Percentiles rank a stretch among this genome's conserved stretches.
Conservation (phyloP, 2,113 vertebrate genomes). For the Aegithalos caudatus region DNA sequence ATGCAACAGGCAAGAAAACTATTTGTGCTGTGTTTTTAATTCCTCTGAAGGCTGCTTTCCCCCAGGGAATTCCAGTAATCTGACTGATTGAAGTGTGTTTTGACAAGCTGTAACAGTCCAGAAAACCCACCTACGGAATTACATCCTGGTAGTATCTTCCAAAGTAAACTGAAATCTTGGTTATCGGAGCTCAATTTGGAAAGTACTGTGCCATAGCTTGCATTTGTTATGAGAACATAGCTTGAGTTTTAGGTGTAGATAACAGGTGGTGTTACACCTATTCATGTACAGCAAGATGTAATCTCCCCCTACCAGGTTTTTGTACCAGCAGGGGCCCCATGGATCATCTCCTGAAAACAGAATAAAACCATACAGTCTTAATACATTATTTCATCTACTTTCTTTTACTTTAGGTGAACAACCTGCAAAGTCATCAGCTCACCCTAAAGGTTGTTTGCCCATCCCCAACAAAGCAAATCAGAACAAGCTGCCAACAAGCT, state of each 20-base stretch:
- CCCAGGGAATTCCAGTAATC: conserved; percentile 54
- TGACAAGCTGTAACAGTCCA: conserved; percentile 41
- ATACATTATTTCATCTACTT: not conserved
- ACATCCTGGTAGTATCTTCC: conserved; percentile 45
- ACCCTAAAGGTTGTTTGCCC: not conserved
- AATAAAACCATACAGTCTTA: not conserved
- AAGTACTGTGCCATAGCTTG: not conserved
- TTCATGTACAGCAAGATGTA: not conserved
- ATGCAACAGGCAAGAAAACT: conserved; percentile 6
- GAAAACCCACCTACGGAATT: conserved; percentile 53
- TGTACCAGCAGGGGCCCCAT: not conserved
- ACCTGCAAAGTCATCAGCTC: not conserved
- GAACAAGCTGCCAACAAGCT: not conserved
- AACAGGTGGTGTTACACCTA: not conserved
- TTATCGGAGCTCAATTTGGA: conserved; percentile 2
- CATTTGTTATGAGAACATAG: not conserved
- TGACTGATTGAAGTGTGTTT: conserved; percentile 37
- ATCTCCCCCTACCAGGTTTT: not conserved
- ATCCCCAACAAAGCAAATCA: not conserved
- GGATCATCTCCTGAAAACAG: not conserved
- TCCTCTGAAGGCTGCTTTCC: conserved; percentile 32
- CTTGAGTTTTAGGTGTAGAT: not conserved
- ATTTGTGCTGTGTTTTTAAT: conserved; percentile 3
- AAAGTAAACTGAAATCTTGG: conserved; percentile 45
- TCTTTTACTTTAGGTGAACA: not conserved